phyloP scores from a whole-genome alignment of 1,140 invertebrate genomes.

The Drosophila insularis region DNA sequence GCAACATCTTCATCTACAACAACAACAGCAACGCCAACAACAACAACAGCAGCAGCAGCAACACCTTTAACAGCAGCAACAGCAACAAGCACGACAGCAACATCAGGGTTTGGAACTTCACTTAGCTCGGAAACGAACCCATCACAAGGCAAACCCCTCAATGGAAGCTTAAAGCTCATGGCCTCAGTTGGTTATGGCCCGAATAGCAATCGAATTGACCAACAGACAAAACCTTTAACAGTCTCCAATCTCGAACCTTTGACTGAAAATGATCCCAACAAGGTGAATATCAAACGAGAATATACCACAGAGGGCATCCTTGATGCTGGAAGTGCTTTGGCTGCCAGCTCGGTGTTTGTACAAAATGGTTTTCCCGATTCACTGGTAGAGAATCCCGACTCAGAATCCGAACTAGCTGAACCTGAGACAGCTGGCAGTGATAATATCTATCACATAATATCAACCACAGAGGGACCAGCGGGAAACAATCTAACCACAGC shows the following conservation, averaged over 20 bases:
- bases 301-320: slow-evolving; percentile 65
- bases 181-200: slow-evolving; percentile 61
- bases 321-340: not conserved
- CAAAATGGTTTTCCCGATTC: slow-evolving; percentile 57
- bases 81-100: slow-evolving; percentile 1
- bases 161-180: slow-evolving; percentile 75
- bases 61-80: slow-evolving; percentile 21
- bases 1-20: slow-evolving; percentile 28
- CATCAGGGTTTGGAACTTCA: slow-evolving; percentile 1
- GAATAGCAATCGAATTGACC: slow-evolving; percentile 25
- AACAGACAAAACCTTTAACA: slow-evolving; percentile 42
- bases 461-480: slow-evolving; percentile 73
- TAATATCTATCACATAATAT: slow-evolving; percentile 76
- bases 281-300: slow-evolving; percentile 75
- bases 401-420: slow-evolving; percentile 43
- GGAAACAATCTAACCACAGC: slow-evolving; percentile 13
- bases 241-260: slow-evolving; percentile 47
- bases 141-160: slow-evolving; percentile 37
- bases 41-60: slow-evolving; percentile 9
- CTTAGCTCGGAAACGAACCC: slow-evolving; percentile 60
- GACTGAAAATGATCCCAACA: slow-evolving; percentile 67
- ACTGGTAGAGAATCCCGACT: slow-evolving; percentile 27
- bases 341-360: slow-evolving; percentile 26
- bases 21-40: slow-evolving; percentile 10
- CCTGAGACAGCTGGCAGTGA: slow-evolving; percentile 75